These are phyloP conservation scores for Chauna torquata DNA, from an alignment of 2,113 vertebrate species.

Conservation along the genomic window DNA sequence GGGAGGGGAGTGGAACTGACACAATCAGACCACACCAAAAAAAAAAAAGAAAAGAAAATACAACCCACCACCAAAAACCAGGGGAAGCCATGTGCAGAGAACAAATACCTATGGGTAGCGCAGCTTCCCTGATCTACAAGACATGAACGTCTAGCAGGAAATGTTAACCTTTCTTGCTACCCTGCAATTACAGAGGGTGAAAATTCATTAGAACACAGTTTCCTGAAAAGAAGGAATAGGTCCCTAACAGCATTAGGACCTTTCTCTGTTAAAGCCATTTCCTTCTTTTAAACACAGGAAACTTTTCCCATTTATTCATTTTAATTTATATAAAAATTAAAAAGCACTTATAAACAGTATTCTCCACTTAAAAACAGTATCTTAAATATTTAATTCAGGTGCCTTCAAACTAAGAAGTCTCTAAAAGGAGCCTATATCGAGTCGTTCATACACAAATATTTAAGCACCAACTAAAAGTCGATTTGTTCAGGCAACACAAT, in stretches of 20 bases:
- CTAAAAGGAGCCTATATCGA: background rate
- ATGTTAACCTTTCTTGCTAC: background rate
- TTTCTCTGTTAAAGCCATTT: background rate
- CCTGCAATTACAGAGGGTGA: background rate
- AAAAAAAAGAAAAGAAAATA: background rate
- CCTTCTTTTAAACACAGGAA: background rate
- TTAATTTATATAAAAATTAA: background rate
- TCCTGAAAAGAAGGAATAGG: background rate
- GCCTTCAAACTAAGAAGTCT: background rate
- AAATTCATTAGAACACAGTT: background rate
- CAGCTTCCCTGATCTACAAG: background rate
- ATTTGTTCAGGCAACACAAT: background rate
- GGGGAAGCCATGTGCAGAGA: too few species aligned
- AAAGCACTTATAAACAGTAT: background rate
- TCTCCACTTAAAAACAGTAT: background rate
- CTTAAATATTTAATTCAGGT: background rate
- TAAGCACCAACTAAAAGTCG: background rate
- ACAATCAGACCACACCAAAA: background rate
- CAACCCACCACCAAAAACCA: background rate
- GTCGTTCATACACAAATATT: background rate
- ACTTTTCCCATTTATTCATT: background rate
- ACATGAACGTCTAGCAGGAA: background rate
- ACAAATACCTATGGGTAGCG: background rate
- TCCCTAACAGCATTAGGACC: background rate
- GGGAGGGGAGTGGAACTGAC: background rate